These are phyloP conservation scores for Pygmarrhopalites habei DNA, from an alignment of 1,140 invertebrate genomes.

Conservation along the genomic window DNA sequence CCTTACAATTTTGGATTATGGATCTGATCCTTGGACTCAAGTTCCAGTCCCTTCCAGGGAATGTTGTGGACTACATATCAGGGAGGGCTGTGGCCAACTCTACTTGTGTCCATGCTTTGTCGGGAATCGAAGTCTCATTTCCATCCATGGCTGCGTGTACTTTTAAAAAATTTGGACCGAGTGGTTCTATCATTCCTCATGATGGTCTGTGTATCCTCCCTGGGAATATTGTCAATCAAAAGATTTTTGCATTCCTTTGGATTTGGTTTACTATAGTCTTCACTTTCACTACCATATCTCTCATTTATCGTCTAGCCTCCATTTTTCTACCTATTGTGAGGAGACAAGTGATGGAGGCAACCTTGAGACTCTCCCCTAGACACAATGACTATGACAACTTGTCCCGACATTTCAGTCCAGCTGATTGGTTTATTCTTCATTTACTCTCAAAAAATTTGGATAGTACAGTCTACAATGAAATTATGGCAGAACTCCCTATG, in stretches of 20 bases:
- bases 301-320: conserved; percentile 56
- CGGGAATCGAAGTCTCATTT: background rate
- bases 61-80: conserved; percentile 76
- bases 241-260: conserved; percentile 46
- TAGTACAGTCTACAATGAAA: background rate
- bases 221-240: conserved; percentile 86
- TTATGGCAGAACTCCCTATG: too few relatives aligned
- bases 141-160: conserved; percentile 44
- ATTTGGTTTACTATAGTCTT: conserved; percentile 68
- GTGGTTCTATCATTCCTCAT: conserved; percentile 47
- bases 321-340: conserved; percentile 55
- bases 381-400: background rate
- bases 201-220: conserved; percentile 80
- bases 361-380: background rate
- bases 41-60: conserved; percentile 65
- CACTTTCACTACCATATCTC: conserved; percentile 51
- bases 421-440: conserved; percentile 62
- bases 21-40: conserved; percentile 80
- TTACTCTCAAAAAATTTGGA: conserved; percentile 61
- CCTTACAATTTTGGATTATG: conserved; percentile 83
- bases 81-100: too few relatives aligned
- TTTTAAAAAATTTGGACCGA: conserved; percentile 81
- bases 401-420: background rate
- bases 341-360: conserved; percentile 53
- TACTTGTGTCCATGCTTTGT: conserved; percentile 53